A percentile compares a stretch with the other conserved stretches of the same genome.
Conservation (phyloP, 2,888 invertebrate genomes). For the Allygus modestus region DNA sequence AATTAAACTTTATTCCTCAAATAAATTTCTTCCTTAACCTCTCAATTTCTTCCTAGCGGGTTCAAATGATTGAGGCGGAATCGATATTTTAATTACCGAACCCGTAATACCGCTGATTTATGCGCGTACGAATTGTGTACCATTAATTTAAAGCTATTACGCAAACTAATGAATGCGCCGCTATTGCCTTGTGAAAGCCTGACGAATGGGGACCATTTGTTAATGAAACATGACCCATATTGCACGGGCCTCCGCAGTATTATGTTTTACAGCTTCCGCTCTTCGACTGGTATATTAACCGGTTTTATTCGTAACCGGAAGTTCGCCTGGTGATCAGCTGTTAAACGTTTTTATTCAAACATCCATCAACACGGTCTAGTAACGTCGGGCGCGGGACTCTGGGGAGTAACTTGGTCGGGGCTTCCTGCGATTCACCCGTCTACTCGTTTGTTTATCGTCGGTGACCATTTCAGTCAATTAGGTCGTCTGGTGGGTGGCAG, state of each 20-base stretch:
- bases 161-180: constrained; percentile 29
- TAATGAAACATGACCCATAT: constrained; percentile 53
- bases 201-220: constrained; percentile 45
- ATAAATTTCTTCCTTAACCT: too few species aligned
- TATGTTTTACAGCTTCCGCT: constrained; percentile 44
- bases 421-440: not conserved
- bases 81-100: constrained; percentile 45
- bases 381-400: constrained; percentile 2
- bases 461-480: too few species aligned
- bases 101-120: constrained; percentile 21
- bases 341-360: constrained; percentile 35
- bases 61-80: too few species aligned
- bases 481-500: too few species aligned
- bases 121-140: constrained; percentile 22
- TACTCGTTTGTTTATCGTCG: not conserved
- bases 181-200: too few species aligned
- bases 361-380: constrained; percentile 46
- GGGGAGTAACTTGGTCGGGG: not conserved
- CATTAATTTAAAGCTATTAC: constrained; percentile 47
- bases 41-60: too few species aligned
- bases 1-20: too few species aligned
- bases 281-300: constrained; percentile 32
- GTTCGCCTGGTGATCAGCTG: constrained; percentile 41
- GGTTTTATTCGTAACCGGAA: constrained; percentile 37
- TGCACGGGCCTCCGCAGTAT: constrained; percentile 3